Percentiles rank a stretch among this genome's conserved stretches.
Evolutionary conservation across 2,113 vertebrate genomes (phyloP).

Genomic region (Charina bottae): DNA sequence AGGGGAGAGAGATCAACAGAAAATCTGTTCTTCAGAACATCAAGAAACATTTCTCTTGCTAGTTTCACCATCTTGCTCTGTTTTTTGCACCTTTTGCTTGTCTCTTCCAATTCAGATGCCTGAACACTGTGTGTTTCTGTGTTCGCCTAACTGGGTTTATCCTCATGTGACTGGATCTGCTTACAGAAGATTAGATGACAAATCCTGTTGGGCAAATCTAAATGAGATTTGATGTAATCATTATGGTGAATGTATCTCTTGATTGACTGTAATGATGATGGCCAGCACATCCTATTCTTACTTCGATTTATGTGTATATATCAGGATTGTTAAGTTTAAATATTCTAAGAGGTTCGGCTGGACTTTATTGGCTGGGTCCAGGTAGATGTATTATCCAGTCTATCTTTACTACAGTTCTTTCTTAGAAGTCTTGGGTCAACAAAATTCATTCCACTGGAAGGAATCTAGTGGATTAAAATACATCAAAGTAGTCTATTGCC

Average conservation of each 20-base stretch:
- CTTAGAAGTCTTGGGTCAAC: background rate
- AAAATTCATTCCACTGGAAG: background rate
- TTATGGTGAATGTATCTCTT: conserved; percentile 31
- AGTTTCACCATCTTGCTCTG: background rate
- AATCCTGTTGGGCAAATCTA: conserved; percentile 45
- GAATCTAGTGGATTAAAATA: background rate
- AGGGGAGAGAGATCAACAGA: conserved; percentile 6
- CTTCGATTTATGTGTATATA: conserved; percentile 53
- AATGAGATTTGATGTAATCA: conserved; percentile 54
- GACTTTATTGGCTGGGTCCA: conserved; percentile 55
- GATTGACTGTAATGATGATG: conserved; percentile 59
- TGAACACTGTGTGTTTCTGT: background rate
- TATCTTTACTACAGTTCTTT: background rate
- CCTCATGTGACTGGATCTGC: conserved; percentile 42
- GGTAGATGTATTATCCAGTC: conserved; percentile 51
- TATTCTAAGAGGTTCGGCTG: background rate
- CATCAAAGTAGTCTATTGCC: background rate
- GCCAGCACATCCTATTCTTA: conserved; percentile 31
- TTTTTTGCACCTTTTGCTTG: background rate
- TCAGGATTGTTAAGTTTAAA: conserved; percentile 60
- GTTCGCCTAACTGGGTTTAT: conserved; percentile 34
- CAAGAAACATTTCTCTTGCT: background rate
- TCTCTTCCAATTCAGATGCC: conserved; percentile 5
- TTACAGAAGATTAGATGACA: conserved; percentile 52
- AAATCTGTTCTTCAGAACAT: background rate